Conservation (phyloP, 1,140 invertebrate genomes). For the Eueides isabella region DNA sequence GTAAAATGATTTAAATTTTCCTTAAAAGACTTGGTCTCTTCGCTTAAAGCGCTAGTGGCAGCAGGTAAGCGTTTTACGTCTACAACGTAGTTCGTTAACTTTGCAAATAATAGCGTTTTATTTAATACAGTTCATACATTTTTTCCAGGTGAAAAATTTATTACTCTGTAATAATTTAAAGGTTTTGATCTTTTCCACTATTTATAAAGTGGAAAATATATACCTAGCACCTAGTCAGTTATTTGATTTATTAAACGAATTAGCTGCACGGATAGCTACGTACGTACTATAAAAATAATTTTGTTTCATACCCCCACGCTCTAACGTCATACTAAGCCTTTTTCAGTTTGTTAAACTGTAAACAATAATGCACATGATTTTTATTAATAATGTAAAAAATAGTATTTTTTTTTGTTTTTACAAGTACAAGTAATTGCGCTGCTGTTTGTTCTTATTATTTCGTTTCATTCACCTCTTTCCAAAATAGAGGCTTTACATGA, state of each 20-base stretch:
- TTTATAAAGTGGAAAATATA: neutral
- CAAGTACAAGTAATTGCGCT: no score
- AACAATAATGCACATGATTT: neutral
- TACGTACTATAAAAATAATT: neutral
- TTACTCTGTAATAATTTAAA: neutral
- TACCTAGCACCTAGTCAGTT: no score
- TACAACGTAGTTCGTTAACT: neutral
- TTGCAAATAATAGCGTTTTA: neutral
- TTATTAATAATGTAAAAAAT: neutral
- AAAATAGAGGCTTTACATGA: no score
- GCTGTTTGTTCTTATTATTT: no score
- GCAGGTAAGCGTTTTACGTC: slow-evolving; percentile 4
- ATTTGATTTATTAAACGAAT: neutral
- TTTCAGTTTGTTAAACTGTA: slow-evolving; percentile 7
- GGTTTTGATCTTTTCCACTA: neutral
- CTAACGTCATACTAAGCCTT: neutral
- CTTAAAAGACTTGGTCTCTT: neutral
- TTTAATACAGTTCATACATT: neutral
- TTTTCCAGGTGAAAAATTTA: neutral
- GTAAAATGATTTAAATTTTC: neutral
- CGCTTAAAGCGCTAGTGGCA: neutral
- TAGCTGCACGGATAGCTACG: neutral
- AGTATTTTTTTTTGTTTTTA: no score
- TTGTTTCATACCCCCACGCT: neutral
- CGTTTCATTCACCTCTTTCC: no score